Base-by-base conservation (phyloP, 2,113 vertebrate genomes). In the Zeus faber region DNA sequence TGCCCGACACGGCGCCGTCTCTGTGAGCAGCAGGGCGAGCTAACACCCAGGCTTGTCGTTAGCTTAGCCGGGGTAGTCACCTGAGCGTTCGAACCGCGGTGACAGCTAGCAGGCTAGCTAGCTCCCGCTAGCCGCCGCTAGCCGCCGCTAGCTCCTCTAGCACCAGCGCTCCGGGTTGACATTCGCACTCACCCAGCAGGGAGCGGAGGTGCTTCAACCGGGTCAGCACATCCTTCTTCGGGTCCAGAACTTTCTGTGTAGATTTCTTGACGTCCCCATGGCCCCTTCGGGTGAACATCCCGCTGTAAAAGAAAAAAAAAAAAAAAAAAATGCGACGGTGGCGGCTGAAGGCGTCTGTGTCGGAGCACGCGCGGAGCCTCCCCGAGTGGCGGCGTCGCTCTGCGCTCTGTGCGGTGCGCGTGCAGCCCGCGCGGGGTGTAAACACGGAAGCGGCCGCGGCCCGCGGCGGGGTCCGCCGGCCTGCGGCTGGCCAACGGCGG, bases 241-340 rank as follows among this genome's bases (percentile, higher is more conserved):
- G 94, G 90, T 98, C 96, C 91, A 98, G 91, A 92, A 95, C 95
- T 91, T 98, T 98, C 93, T 98, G 96, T 80, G 91, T 92, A 88
- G 95, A 98, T 92, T 98, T 98, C 92, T 92, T 96, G 89, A 96
- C 93, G 72, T 98, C 96, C 65, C 94, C 96, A 87, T 98, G 93
- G 71, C 90, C 88, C 87, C 91, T 91, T 77, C 95, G 91, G 78
- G 95, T 96, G 88, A 98, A 98, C 96, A 98, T 97, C 67, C 88
- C 89, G 89, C 79, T 87, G 58, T 79, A 66, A 74, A n/a, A n/a
- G n/a, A n/a, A n/a, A n/a, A n/a, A n/a, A n/a, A n/a, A n/a, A n/a
- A n/a, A n/a, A n/a, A n/a, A n/a, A n/a, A n/a, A n/a, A 84, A 74
- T 76, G 76, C 84, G 62, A 85, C 84, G 51, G 77, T 79, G 81